Percentiles rank a stretch among this genome's conserved stretches.
Evolutionary conservation across 2,797 vertebrate species (phyloP).

Genomic region (Channa striata): DNA sequence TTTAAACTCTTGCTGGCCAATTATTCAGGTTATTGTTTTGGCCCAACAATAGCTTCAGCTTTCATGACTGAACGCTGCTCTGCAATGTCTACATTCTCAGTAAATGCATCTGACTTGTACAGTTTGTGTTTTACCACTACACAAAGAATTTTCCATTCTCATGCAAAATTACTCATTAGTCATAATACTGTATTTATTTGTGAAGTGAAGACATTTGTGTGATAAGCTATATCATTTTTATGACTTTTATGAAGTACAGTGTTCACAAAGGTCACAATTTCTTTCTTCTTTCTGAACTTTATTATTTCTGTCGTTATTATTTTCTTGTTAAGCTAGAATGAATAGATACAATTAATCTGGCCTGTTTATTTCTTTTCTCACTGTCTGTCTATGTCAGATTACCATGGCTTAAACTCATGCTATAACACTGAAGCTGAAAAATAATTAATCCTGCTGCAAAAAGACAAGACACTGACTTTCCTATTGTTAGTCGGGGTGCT

Average conservation of each 20-base stretch:
- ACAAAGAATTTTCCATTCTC: not conserved
- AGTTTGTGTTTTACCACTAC: not conserved
- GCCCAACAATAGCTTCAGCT: slow-evolving; percentile 4
- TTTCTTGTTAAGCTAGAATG: not conserved
- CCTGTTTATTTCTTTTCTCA: not conserved
- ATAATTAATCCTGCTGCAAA: slow-evolving; percentile 12
- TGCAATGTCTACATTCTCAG: not conserved
- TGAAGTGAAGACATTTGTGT: too few species aligned
- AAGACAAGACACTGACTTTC: not conserved
- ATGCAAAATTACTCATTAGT: not conserved
- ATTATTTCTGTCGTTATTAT: not conserved
- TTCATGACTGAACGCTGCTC: not conserved
- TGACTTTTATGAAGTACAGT: too few species aligned
- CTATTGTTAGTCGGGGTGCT: not conserved
- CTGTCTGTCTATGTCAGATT: slow-evolving; percentile 4
- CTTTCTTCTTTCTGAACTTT: not conserved
- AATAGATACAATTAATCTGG: not conserved
- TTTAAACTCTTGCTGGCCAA: not conserved
- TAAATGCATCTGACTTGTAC: not conserved
- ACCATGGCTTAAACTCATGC: not conserved
- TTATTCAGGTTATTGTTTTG: slow-evolving; percentile 14
- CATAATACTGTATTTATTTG: too few species aligned
- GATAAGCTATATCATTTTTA: too few species aligned
- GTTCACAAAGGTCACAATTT: not conserved
- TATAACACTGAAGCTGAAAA: slow-evolving; percentile 6